phyloP scores from a whole-genome alignment of 2,888 invertebrate genomes.

The Cryptus armator region DNA sequence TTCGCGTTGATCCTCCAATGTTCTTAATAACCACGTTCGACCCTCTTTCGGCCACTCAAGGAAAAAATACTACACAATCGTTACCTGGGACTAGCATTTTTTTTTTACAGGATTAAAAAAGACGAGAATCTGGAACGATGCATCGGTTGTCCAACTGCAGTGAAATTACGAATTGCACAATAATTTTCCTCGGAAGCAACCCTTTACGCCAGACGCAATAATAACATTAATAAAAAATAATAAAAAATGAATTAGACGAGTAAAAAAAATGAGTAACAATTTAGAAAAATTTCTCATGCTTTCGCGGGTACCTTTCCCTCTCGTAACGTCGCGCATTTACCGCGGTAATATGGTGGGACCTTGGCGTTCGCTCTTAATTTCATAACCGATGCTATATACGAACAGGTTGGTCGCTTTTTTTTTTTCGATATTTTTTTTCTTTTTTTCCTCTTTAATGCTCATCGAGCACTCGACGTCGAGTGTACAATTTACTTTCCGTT shows the following conservation, averaged over 20 bases:
- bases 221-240: too few relatives aligned
- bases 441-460: slow-evolving; percentile 26
- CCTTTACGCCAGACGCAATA: too few relatives aligned
- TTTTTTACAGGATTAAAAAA: too few relatives aligned
- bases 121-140: too few relatives aligned
- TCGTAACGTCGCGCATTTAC: slow-evolving; percentile 26
- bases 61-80: too few relatives aligned
- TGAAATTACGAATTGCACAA: too few relatives aligned
- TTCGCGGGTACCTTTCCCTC: slow-evolving; percentile 55
- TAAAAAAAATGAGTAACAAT: background rate
- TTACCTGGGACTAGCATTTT: too few relatives aligned
- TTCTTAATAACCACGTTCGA: slow-evolving; percentile 26
- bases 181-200: too few relatives aligned
- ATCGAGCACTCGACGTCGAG: slow-evolving; percentile 56
- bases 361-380: slow-evolving; percentile 59
- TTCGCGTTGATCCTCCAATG: slow-evolving; percentile 29
- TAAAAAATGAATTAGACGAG: too few relatives aligned
- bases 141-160: too few relatives aligned
- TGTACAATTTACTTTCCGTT: slow-evolving; percentile 52
- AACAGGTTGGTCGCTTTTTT: slow-evolving; percentile 57
- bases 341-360: slow-evolving; percentile 35
- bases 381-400: slow-evolving; percentile 57
- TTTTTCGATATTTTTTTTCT: background rate
- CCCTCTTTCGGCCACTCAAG: too few relatives aligned
- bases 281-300: slow-evolving; percentile 41